phyloP scores from a whole-genome alignment of 92 coral and sea anemone species.

The Ricordea florida region DNA sequence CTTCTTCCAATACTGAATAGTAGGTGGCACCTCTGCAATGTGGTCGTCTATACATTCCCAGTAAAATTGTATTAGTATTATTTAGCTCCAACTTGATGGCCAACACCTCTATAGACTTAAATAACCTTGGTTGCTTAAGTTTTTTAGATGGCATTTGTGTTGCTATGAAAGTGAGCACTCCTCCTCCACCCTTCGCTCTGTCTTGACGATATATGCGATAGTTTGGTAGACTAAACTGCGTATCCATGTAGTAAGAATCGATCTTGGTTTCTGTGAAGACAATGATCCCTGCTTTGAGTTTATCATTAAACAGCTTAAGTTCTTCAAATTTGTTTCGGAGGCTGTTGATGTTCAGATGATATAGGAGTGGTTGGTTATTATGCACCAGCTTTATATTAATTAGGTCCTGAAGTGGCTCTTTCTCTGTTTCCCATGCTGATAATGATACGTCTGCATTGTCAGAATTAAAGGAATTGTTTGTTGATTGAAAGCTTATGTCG shows the following conservation, averaged over 20 bases:
- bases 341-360: neutral
- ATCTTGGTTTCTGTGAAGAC: neutral
- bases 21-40: too few species aligned
- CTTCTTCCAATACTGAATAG: too few species aligned
- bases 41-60: too few species aligned
- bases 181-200: too few species aligned
- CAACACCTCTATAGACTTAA: too few species aligned
- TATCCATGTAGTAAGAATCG: neutral
- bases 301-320: neutral
- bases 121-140: too few species aligned
- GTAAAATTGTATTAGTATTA: neutral
- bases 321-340: neutral
- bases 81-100: too few species aligned
- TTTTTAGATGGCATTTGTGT: too few species aligned
- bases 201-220: too few species aligned
- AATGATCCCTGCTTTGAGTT: neutral
- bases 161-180: too few species aligned
- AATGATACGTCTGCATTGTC: neutral
- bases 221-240: too few species aligned
- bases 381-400: neutral
- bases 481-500: neutral
- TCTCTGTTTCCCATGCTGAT: neutral
- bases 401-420: neutral
- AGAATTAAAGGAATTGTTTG: neutral
- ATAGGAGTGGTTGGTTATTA: neutral